phyloP scores from a whole-genome alignment of 1,140 invertebrate genomes.

The Acarapis woodi region DNA sequence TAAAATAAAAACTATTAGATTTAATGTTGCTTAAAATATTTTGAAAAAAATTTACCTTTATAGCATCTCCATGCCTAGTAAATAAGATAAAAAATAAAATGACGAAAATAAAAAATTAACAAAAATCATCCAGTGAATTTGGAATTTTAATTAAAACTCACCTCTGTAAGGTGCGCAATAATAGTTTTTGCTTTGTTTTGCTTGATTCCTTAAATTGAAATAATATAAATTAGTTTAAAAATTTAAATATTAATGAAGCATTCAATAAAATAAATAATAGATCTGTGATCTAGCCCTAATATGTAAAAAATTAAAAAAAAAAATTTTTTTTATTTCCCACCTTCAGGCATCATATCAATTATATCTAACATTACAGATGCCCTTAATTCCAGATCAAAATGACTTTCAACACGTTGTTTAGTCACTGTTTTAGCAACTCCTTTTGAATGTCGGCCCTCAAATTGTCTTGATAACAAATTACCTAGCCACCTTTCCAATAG shows the following conservation, averaged over 20 bases:
- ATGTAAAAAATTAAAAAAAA: conserved; percentile 93
- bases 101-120: no score
- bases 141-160: no score
- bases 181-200: conserved; percentile 98
- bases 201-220: no score
- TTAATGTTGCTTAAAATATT: no score
- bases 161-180: conserved; percentile 91
- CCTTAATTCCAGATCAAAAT: conserved; percentile 91
- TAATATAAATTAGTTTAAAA: no score
- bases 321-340: conserved; percentile 85
- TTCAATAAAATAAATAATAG: no score
- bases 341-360: conserved; percentile 98
- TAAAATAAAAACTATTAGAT: no score
- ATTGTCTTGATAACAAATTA: conserved; percentile 86
- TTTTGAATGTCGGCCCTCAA: conserved; percentile 95
- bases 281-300: no score
- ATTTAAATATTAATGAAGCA: no score
- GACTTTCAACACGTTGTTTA: conserved; percentile 94
- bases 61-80: conserved; percentile 97
- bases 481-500: conserved; percentile 90
- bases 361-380: conserved; percentile 99
- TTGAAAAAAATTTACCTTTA: no score
- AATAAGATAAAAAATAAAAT: no score
- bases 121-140: no score
- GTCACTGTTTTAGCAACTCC: conserved; percentile 98